Conservation (phyloP, 2,797 vertebrate species). For the Loris lydekkerianus region DNA sequence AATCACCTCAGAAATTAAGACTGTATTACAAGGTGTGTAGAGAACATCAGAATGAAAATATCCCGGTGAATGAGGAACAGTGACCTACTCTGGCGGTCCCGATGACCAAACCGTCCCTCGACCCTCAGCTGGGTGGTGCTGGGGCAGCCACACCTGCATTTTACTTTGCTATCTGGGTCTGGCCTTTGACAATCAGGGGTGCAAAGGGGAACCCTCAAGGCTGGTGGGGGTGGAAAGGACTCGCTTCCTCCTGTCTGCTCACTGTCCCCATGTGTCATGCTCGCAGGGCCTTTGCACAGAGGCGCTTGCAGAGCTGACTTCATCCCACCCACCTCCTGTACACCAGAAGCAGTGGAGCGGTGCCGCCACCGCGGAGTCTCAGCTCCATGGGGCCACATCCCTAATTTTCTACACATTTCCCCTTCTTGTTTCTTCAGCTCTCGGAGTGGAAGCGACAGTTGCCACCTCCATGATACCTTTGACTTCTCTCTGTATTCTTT, state of each 20-base stretch:
- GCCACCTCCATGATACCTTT: background rate
- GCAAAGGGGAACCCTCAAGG: background rate
- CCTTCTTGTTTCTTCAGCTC: background rate
- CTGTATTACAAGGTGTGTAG: background rate
- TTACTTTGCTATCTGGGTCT: background rate
- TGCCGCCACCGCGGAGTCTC: background rate
- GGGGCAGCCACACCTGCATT: background rate
- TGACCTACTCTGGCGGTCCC: background rate
- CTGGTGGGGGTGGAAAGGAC: too few species aligned
- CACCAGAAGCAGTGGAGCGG: too few species aligned
- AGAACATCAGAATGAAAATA: background rate
- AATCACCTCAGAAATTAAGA: background rate
- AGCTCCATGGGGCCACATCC: background rate
- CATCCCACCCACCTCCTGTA: background rate
- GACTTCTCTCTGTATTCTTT: background rate
- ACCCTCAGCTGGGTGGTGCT: background rate
- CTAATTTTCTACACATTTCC: background rate
- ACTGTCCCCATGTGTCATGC: background rate
- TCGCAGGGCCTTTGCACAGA: background rate
- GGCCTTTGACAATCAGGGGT: background rate
- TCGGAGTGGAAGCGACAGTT: background rate
- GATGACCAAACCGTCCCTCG: background rate
- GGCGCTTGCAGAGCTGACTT: too few species aligned
- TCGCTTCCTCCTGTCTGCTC: background rate
- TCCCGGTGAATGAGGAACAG: too few species aligned